These are phyloP conservation scores for Polydesmus complanatus DNA, from an alignment of 2,888 invertebrate species.

Conservation along the genomic window DNA sequence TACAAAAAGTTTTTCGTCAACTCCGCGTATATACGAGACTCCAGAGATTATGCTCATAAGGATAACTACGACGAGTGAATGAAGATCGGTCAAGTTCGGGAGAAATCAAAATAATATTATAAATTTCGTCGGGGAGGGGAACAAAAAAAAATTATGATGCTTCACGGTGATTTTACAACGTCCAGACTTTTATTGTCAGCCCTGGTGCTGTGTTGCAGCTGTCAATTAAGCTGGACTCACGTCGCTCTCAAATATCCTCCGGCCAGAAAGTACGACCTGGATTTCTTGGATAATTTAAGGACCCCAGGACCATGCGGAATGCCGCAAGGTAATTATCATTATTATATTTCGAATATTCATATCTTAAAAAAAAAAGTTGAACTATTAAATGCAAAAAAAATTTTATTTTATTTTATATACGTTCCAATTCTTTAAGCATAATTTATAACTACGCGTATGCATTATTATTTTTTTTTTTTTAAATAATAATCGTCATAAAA, in stretches of 20 bases:
- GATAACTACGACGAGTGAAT: too few species aligned
- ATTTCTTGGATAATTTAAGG: conserved; percentile 79
- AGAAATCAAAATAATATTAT: too few species aligned
- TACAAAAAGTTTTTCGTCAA: too few species aligned
- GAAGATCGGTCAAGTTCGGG: too few species aligned
- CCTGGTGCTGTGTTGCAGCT: background rate
- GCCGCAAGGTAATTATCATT: conserved; percentile 62
- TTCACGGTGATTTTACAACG: background rate
- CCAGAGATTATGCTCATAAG: too few species aligned
- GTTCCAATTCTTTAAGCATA: too few species aligned
- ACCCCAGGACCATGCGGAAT: conserved; percentile 88
- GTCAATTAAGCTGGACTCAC: conserved; percentile 39
- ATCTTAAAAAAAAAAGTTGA: background rate
- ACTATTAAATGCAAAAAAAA: background rate
- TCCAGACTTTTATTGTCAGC: background rate
- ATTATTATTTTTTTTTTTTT: too few species aligned
- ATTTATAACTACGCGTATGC: too few species aligned
- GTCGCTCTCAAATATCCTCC: conserved; percentile 81
- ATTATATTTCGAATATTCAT: background rate
- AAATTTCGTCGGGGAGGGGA: too few species aligned
- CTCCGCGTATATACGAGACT: too few species aligned
- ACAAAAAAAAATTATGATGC: too few species aligned
- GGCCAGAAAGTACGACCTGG: conserved; percentile 72
- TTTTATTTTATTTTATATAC: background rate
- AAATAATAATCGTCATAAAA: too few species aligned